Conservation (phyloP, 2,888 invertebrate genomes). For the Drosophila barbarae region DNA sequence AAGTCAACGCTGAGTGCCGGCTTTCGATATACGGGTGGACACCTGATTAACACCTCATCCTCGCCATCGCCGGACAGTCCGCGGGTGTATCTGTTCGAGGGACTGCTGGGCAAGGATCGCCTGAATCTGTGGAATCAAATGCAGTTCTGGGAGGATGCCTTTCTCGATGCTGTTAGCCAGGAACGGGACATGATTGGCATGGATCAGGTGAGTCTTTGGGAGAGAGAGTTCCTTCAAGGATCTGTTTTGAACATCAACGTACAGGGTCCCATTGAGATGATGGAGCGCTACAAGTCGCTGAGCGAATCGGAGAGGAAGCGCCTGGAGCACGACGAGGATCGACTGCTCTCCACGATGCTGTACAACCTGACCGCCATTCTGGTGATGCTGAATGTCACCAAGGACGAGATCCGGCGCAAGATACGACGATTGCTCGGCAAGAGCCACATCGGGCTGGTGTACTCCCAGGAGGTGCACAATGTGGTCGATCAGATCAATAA, state of each 20-base stretch:
- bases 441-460: conserved; percentile 98
- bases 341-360: conserved; percentile 94
- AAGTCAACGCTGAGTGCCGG: conserved; percentile 94
- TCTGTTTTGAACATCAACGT: neutral
- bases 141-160: conserved; percentile 99
- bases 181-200: conserved; percentile 99
- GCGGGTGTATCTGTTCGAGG: conserved; percentile 95
- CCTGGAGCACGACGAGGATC: conserved; percentile 98
- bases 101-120: conserved; percentile 84
- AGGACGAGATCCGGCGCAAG: conserved; percentile 91
- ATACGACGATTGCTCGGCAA: conserved; percentile 95
- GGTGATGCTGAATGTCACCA: conserved; percentile 93
- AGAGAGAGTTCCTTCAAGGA: neutral
- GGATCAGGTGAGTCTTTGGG: conserved; percentile 87
- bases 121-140: conserved; percentile 98
- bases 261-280: conserved; percentile 97
- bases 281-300: conserved; percentile 96
- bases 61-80: conserved; percentile 92
- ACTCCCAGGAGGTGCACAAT: conserved; percentile 98
- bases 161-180: conserved; percentile 97
- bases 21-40: conserved; percentile 92
- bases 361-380: conserved; percentile 98
- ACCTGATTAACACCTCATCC: conserved; percentile 90
- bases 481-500: conserved; percentile 96
- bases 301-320: conserved; percentile 96